phyloP scores from a whole-genome alignment of 2,797 vertebrate genomes.

The Peromyscus eremicus region DNA sequence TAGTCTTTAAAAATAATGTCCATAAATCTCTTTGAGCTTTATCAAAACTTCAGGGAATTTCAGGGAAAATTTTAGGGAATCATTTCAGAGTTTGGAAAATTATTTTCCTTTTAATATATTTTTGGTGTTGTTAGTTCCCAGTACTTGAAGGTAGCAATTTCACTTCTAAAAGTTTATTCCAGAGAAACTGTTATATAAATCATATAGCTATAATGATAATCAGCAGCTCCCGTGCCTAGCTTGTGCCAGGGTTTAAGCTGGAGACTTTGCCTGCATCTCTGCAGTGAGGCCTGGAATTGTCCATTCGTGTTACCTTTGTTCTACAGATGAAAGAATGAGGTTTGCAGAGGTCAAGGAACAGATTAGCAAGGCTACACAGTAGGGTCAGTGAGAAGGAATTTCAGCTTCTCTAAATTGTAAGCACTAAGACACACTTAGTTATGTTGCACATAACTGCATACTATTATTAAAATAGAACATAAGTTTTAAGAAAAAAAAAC shows the following conservation, averaged over 20 bases:
- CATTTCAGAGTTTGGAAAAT: neutral
- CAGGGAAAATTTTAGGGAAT: neutral
- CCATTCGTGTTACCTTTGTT: neutral
- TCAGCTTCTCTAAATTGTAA: neutral
- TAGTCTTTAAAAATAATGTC: neutral
- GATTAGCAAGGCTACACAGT: neutral
- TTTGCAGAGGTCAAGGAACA: neutral
- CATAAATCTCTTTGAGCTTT: neutral
- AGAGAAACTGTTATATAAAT: neutral
- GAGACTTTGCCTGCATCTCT: neutral
- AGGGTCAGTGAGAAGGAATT: neutral
- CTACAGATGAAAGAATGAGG: neutral
- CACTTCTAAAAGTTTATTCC: neutral
- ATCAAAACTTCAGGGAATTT: neutral
- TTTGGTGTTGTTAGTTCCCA: neutral
- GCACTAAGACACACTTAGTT: neutral
- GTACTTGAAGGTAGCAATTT: neutral
- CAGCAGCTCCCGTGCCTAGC: neutral
- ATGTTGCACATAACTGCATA: neutral
- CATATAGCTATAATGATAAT: neutral
- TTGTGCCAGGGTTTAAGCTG: neutral
- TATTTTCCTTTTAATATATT: neutral
- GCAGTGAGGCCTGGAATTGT: neutral
- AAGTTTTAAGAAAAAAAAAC: neutral
- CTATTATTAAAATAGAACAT: neutral